These are phyloP conservation scores for Nebria salina DNA, from an alignment of 2,888 invertebrate genomes.

Conservation along the genomic window DNA sequence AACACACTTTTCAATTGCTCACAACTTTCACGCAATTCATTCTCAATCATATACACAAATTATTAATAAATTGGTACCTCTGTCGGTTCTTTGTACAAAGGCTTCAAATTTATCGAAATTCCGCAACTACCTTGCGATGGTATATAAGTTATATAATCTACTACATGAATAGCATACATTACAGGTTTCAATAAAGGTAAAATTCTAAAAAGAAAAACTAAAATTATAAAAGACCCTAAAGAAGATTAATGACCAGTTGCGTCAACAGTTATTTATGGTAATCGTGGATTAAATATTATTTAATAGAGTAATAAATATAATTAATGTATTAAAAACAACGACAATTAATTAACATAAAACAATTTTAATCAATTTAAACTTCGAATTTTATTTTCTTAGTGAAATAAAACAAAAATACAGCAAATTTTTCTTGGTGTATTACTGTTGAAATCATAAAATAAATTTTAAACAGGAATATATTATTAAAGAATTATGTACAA, in stretches of 20 bases:
- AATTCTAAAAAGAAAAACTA: slow-evolving; percentile 20
- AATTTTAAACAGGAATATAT: too few species aligned
- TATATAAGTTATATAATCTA: slow-evolving; percentile 46
- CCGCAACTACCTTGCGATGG: slow-evolving; percentile 45
- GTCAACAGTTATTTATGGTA: neutral
- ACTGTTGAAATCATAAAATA: too few species aligned
- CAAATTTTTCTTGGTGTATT: too few species aligned
- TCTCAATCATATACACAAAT: neutral
- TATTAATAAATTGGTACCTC: neutral
- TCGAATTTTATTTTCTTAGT: too few species aligned
- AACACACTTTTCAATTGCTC: too few species aligned
- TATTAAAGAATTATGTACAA: too few species aligned
- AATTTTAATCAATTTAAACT: too few species aligned
- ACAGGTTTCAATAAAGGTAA: slow-evolving; percentile 29
- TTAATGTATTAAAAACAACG: too few species aligned
- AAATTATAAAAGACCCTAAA: neutral
- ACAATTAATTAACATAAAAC: too few species aligned
- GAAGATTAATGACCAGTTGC: neutral
- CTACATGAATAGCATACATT: slow-evolving; percentile 22
- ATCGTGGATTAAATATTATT: neutral
- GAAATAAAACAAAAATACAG: too few species aligned
- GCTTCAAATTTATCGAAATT: slow-evolving; percentile 30
- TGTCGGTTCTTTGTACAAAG: slow-evolving; percentile 35
- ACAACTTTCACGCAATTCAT: too few species aligned
- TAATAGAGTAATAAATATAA: too few species aligned